Conservation (phyloP, 2,888 invertebrate species). For the Anaspis maculata region DNA sequence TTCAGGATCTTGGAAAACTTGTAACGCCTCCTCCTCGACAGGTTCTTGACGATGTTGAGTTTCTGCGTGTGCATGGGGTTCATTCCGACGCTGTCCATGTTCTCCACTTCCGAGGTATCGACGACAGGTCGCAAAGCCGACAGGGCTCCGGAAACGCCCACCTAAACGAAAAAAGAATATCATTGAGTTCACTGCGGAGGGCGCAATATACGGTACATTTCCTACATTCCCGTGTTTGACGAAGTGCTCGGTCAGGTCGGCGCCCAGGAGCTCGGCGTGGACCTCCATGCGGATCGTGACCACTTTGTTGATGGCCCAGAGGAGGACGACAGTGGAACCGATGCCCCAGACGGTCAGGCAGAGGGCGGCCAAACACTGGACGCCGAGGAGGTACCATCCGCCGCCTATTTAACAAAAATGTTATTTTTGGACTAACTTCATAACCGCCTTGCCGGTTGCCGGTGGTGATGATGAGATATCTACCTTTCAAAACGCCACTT, state of each 20-base stretch:
- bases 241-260: slow-evolving; percentile 81
- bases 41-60: slow-evolving; percentile 41
- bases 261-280: slow-evolving; percentile 79
- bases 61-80: slow-evolving; percentile 60
- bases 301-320: slow-evolving; percentile 72
- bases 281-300: slow-evolving; percentile 79
- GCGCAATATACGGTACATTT: too few species aligned
- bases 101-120: slow-evolving; percentile 32
- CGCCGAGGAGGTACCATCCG: slow-evolving; percentile 78
- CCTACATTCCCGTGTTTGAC: slow-evolving; percentile 62
- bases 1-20: slow-evolving; percentile 33
- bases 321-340: slow-evolving; percentile 57
- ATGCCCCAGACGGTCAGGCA: slow-evolving; percentile 71
- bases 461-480: too few species aligned
- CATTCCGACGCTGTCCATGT: slow-evolving; percentile 47
- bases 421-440: slow-evolving; percentile 4
- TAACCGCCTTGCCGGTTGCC: not conserved
- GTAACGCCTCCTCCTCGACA: slow-evolving; percentile 28
- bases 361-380: slow-evolving; percentile 66
- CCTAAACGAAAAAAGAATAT: too few species aligned
- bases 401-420: too few species aligned
- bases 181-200: too few species aligned
- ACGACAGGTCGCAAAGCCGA: slow-evolving; percentile 62
- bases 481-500: slow-evolving; percentile 66
- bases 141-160: slow-evolving; percentile 63